Percentiles rank a stretch among this genome's conserved stretches.
These are phyloP conservation scores for Trichomalopsis sarcophagae DNA, from an alignment of 1,140 invertebrate genomes.

Conservation along the genomic window DNA sequence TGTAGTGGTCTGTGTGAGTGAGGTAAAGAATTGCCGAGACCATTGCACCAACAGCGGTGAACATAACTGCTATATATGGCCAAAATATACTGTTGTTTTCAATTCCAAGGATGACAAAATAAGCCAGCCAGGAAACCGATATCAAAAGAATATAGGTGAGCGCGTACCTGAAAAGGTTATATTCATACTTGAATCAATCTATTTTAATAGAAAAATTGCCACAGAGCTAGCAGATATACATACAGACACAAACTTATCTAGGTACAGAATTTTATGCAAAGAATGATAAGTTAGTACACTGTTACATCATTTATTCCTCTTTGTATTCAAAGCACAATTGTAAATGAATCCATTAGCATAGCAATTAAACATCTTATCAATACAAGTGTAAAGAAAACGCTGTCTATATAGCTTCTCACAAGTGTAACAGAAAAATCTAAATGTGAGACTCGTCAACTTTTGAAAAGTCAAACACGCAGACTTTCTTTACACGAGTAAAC, in stretches of 20 bases:
- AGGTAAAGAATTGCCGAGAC: slow-evolving; percentile 78
- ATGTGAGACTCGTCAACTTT: too few relatives aligned
- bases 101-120: slow-evolving; percentile 74
- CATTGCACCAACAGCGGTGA: slow-evolving; percentile 77
- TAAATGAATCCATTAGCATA: background rate
- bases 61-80: slow-evolving; percentile 78
- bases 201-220: too few relatives aligned
- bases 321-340: background rate
- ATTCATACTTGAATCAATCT: background rate
- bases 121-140: slow-evolving; percentile 77
- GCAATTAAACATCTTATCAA: too few relatives aligned
- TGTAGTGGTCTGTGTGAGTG: slow-evolving; percentile 82
- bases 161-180: slow-evolving; percentile 75
- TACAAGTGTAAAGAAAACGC: too few relatives aligned
- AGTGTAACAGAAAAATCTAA: too few relatives aligned
- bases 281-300: background rate
- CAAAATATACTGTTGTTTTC: slow-evolving; percentile 72
- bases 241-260: too few relatives aligned
- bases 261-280: too few relatives aligned
- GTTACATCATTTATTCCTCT: background rate
- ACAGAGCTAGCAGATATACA: too few relatives aligned
- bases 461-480: background rate
- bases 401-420: too few relatives aligned
- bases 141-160: slow-evolving; percentile 77
- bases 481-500: background rate